A percentile compares a stretch with the other conserved stretches of the same genome.
These are phyloP conservation scores for Xenopus borealis DNA, from an alignment of 2,113 vertebrate species.

Conservation along the genomic window DNA sequence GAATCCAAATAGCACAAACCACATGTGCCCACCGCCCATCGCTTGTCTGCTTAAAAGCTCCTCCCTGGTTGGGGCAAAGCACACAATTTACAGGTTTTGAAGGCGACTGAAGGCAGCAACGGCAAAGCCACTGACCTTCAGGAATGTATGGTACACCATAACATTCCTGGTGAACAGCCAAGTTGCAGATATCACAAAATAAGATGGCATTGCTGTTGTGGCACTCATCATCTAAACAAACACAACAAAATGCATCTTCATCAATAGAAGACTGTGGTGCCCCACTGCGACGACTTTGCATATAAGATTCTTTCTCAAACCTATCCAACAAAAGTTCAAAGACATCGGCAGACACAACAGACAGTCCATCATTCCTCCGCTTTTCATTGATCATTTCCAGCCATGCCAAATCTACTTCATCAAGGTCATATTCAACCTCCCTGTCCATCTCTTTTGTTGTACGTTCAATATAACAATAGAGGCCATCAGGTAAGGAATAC, in stretches of 20 bases:
- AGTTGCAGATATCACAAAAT: conserved; percentile 95
- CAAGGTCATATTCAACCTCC: conserved; percentile 95
- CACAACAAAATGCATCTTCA: conserved; percentile 95
- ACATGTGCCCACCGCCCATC: conserved; percentile 95
- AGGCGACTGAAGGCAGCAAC: conserved; percentile 93
- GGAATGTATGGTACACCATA: conserved; percentile 96
- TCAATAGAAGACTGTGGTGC: conserved; percentile 82
- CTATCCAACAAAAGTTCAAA: conserved; percentile 91
- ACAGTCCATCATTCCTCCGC: conserved; percentile 76
- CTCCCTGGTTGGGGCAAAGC: conserved; percentile 91
- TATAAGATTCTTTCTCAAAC: conserved; percentile 89
- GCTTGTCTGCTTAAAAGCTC: conserved; percentile 95
- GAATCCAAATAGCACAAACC: conserved; percentile 97
- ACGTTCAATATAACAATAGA: conserved; percentile 90
- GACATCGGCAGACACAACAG: conserved; percentile 74
- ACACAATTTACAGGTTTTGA: conserved; percentile 91
- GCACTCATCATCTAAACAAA: conserved; percentile 97
- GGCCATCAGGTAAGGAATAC: conserved; percentile 74
- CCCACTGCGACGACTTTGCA: conserved; percentile 81
- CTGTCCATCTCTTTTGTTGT: conserved; percentile 79
- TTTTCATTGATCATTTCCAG: conserved; percentile 90
- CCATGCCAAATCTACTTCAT: conserved; percentile 92
- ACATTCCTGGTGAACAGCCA: conserved; percentile 97
- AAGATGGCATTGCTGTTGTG: conserved; percentile 98
- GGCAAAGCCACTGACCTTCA: conserved; percentile 95